Conservation (phyloP, 2,113 vertebrate genomes). For the Motacilla tschutschensis region DNA sequence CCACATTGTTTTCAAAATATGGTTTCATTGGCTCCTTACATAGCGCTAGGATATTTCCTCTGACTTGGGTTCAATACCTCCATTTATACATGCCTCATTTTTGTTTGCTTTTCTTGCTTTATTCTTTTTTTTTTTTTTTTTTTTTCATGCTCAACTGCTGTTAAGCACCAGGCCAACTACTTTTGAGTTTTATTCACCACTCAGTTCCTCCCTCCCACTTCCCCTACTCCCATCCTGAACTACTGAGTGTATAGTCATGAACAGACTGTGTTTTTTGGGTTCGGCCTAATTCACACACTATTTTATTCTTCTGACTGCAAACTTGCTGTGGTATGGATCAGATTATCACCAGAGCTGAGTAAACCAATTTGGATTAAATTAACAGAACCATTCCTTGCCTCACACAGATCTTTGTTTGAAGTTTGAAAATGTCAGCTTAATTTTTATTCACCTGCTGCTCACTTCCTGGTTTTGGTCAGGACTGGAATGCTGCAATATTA, state of each 20-base stretch:
- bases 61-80: slow-evolving; percentile 24
- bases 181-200: not conserved
- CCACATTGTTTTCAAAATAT: not conserved
- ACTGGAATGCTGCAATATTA: slow-evolving; percentile 33
- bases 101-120: not conserved
- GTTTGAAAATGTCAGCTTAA: slow-evolving; percentile 49
- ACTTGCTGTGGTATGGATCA: slow-evolving; percentile 38
- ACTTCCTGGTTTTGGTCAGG: slow-evolving; percentile 43
- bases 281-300: not conserved
- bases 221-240: not conserved
- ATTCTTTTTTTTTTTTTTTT: not conserved
- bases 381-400: slow-evolving; percentile 21
- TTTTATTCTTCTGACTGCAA: not conserved
- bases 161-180: not conserved
- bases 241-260: not conserved
- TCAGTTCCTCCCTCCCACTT: not conserved
- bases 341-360: slow-evolving; percentile 34
- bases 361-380: slow-evolving; percentile 53
- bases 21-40: not conserved
- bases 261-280: not conserved
- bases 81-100: slow-evolving; percentile 18
- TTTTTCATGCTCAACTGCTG: not conserved
- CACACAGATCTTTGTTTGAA: slow-evolving; percentile 45
- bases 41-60: not conserved
- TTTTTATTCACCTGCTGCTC: slow-evolving; percentile 56